Base-by-base conservation (phyloP, 2,888 invertebrate genomes). In the Lobophora halterata region DNA sequence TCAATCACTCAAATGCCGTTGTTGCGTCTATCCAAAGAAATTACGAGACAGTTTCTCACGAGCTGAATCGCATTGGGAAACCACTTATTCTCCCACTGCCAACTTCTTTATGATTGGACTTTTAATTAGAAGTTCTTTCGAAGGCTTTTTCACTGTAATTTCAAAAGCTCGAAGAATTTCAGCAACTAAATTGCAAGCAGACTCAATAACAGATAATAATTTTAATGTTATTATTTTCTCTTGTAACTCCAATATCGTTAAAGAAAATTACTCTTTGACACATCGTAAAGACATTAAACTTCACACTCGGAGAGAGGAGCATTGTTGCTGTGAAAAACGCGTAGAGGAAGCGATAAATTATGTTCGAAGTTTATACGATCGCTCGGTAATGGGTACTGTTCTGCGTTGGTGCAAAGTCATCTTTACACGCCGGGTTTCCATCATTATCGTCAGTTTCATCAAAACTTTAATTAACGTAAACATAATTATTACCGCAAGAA, bases 311-410 rank as follows among this genome's bases (percentile, higher is more conserved):
- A 42, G 65, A 67, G 70, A 56, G 58, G 63, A 65, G 74, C 65
- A 80, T 83, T 83, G 83, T 82, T 81, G 73, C 62, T 65, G 70
- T 77, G 81, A 82, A 80, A 83, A 83, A 83, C 73, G 74, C 58
- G 58, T 72, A 78, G 74, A 85, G 86, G 86, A 86, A 86, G 60
- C 78, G 65, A 86, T 86, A 86, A 86, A 86, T 86, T 79, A 81
- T 77, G 77, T 79, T 79, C 72, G 74, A 75, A 80, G 82, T 80
- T 80, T 83, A 83, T 79, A 81, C 76, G 81, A 79, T 76, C 77
- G 77, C 54, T 55, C 65, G 71, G 75, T 79, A 80, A 82, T 80
- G 79, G 74, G 73, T 60, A 60, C 61, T 61, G 66, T 58, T 56
- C 47, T 61, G 69, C 63, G 66, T 62, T 53, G 56, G 66, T 65